Conservation (phyloP, 2,113 vertebrate species). For the Halichoerus grypus region DNA sequence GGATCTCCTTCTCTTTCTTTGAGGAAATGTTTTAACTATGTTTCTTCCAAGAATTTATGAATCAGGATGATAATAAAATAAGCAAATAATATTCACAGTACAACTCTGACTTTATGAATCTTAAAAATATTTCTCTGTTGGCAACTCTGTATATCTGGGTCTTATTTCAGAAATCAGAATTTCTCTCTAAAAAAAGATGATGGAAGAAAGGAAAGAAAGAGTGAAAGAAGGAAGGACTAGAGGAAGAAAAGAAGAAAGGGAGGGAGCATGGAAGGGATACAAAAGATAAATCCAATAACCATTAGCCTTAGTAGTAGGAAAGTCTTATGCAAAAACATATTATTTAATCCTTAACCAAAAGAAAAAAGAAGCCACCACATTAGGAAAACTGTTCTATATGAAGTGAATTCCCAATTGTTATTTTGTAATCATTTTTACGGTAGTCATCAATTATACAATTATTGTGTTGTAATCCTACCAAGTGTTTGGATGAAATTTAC, state of each 20-base stretch:
- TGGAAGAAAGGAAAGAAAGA: not conserved
- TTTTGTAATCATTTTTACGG: conserved; percentile 44
- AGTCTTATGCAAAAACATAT: not conserved
- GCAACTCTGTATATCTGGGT: not conserved
- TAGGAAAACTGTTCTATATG: conserved; percentile 18
- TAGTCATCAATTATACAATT: conserved; percentile 24
- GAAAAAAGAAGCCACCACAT: not conserved
- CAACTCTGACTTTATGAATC: not conserved
- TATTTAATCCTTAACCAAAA: not conserved
- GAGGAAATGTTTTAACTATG: not conserved
- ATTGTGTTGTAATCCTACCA: conserved; percentile 34
- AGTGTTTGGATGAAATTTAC: conserved; percentile 37
- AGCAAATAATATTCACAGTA: not conserved
- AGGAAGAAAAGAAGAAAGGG: not conserved
- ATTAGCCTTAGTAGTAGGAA: not conserved
- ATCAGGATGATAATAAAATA: not conserved
- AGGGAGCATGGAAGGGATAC: not conserved
- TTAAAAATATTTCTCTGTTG: not conserved
- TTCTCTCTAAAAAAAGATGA: not conserved
- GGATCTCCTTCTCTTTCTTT: not conserved
- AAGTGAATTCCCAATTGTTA: conserved; percentile 53
- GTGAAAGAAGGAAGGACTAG: fast-evolving
- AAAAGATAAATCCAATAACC: not conserved
- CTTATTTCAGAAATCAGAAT: not conserved
- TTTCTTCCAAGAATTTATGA: conserved; percentile 14